Evolutionary conservation across 2,113 vertebrate genomes (phyloP).

Genomic region (Phasianus colchicus): DNA sequence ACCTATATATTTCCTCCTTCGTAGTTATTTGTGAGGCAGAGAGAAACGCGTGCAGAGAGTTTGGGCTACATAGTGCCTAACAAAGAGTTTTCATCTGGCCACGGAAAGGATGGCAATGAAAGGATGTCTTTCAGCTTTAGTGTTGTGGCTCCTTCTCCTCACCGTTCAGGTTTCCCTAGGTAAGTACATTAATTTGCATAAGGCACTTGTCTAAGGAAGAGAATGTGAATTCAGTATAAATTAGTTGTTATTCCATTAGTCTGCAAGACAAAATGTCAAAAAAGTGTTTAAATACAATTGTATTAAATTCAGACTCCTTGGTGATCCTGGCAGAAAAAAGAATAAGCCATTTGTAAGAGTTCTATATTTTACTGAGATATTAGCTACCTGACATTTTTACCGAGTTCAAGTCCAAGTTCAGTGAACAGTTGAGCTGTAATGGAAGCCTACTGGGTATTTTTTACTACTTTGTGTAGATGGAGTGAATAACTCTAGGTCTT

Average conservation of each 20-base stretch:
- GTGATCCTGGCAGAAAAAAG: not conserved
- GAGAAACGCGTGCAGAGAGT: not conserved
- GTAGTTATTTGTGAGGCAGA: not conserved
- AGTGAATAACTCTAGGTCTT: not conserved
- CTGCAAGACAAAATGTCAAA: not conserved
- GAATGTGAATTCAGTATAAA: not conserved
- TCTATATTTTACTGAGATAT: not conserved
- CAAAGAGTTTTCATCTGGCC: not conserved
- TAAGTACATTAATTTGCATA: slow-evolving; percentile 14
- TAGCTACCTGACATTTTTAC: not conserved
- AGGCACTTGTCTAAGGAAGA: not conserved
- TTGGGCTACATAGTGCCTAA: not conserved
- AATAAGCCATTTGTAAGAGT: not conserved
- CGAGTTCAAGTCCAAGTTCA: not conserved
- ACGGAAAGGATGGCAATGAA: not conserved
- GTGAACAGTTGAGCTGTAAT: not conserved
- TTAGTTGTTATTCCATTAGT: not conserved
- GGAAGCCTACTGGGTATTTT: not conserved
- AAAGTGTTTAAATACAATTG: not conserved
- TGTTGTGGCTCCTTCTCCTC: not conserved
- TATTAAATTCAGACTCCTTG: not conserved
- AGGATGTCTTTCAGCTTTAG: not conserved
- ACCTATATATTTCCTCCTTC: slow-evolving; percentile 48
- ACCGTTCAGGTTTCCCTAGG: not conserved
- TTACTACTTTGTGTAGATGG: not conserved